Evolutionary conservation across 2,888 invertebrate genomes (phyloP), one percentile per base, ranked within the genome.

Genomic region (Tiphia femorata): DNA sequence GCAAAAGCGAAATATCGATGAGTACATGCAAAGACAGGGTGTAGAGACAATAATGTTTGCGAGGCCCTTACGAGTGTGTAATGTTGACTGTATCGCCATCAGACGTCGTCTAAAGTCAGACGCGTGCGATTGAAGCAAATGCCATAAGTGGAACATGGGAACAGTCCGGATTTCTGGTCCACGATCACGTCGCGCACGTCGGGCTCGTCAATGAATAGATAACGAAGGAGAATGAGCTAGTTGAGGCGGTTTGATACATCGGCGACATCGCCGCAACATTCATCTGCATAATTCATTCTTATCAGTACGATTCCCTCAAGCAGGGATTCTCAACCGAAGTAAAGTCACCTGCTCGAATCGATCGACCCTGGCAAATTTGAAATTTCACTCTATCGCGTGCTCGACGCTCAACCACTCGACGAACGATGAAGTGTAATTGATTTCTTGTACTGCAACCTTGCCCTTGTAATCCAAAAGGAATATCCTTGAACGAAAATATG

Each of bases 161-260:
- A 81, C 77, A 73, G 73, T 71, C 75, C 76, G 78, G 81, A 81
- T 81, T 81, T 80, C 77, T 79, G 79, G 74, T 81, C 75, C 73
- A 75, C 73, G 72, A 74, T 78, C 78, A 77, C 74, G 76, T 78
- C 71, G 77, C 72, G 69, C 73, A 79, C 75, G 78, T 79, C 76
- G 78, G 69, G 66, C 74, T 75, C 73, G 80, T 78, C 80, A 82
- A 82, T 81, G 82, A 82, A 77, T 78, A 78, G 78, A 80, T 77
- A 81, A 81, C 81, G 79, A 81, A 80, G 80, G 76, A 77, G 80
- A 81, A 81, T 81, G 80, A 81, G 80, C 76, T 73, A 81, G 82
- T 81, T 80, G 79, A 77, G 76, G 70, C 80, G 72, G 76, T 75
- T 76, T 79, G 77, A 81, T 78, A 79, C 77, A 79, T 79, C 80